phyloP scores from a whole-genome alignment of 2,113 vertebrate genomes.

The Bombycilla garrulus region DNA sequence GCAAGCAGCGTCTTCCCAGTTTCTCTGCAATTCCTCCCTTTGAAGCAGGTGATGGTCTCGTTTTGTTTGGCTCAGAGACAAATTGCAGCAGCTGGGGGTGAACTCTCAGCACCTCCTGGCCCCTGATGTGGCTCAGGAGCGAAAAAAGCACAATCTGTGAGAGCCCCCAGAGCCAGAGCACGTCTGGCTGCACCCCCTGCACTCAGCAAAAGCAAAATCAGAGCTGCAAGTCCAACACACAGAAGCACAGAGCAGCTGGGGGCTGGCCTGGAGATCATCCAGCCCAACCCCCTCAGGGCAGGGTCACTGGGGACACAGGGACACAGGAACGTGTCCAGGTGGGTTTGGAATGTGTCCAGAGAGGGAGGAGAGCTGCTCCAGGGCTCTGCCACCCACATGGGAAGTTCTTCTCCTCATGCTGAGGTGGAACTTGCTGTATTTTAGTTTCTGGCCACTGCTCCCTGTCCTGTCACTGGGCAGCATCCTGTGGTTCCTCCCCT shows the following conservation, averaged over 20 bases:
- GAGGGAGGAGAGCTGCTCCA: not conserved
- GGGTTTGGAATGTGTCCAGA: not conserved
- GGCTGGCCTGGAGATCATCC: not conserved
- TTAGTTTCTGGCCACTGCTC: not conserved
- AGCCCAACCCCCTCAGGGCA: not conserved
- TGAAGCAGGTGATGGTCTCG: not conserved
- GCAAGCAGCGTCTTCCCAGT: not conserved
- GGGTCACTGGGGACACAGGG: not conserved
- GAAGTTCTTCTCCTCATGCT: accelerated
- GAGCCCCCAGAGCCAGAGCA: not conserved
- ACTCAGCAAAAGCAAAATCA: accelerated
- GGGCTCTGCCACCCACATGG: not conserved
- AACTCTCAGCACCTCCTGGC: not conserved
- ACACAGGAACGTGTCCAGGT: not conserved
- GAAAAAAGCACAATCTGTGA: not conserved
- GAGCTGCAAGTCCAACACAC: not conserved
- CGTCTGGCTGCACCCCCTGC: not conserved
- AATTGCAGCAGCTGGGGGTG: not conserved
- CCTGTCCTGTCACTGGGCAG: not conserved
- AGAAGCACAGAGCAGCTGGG: not conserved
- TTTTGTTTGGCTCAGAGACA: not conserved
- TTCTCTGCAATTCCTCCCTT: not conserved
- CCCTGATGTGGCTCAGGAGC: not conserved
- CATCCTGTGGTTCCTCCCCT: too few species aligned
- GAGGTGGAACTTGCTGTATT: not conserved